Base-by-base conservation (phyloP, 2,888 invertebrate species). In the Diogma glabrata region DNA sequence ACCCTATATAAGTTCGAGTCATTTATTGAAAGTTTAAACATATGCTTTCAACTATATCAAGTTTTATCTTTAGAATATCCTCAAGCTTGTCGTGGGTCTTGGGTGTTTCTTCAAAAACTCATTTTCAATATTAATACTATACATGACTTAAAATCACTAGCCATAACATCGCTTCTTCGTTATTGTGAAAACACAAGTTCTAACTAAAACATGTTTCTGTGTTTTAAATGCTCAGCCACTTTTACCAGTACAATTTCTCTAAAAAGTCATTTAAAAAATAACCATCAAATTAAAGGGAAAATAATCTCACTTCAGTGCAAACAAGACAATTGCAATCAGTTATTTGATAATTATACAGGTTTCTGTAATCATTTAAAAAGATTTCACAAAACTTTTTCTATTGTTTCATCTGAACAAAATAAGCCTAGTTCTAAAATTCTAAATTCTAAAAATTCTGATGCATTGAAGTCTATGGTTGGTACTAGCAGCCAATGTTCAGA, bases 251-350 rank as follows among this genome's bases (percentile, higher is more conserved):
- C 26, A 19, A 23, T n/a, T 24, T 8, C 12, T 36, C 16, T 53
- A 10, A 51, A 36, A 17, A 10, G 16, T 24, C 52, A 52, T 50
- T 38, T 52, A 14, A 51, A 52, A 53, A 19, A 48, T 24, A 10
- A 28, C 33, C 53, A 53, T 49, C 49, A 43, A 36, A 36, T 51
- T 8, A 22, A 43, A 14, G 12, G 20, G 19, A 51, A 26, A 19
- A 14, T 16, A 38, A 38, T 8, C 16, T 45, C 22, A 24, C 10
- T 53, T 12, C 49, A 46, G 19, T 53, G 53, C 19, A 46, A 49
- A 22, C 53, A 53, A 51, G n/a, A 49, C 36, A 38, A 51, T 28
- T 53, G 53, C 19, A 49, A 49, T n/a, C 51, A 53, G 28, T 5
- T 49, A 30, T 53, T 53, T 47, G 22, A 48, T 14, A 51, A 49